These are phyloP conservation scores for Maniola jurtina DNA, from an alignment of 1,140 invertebrate genomes.

Conservation along the genomic window DNA sequence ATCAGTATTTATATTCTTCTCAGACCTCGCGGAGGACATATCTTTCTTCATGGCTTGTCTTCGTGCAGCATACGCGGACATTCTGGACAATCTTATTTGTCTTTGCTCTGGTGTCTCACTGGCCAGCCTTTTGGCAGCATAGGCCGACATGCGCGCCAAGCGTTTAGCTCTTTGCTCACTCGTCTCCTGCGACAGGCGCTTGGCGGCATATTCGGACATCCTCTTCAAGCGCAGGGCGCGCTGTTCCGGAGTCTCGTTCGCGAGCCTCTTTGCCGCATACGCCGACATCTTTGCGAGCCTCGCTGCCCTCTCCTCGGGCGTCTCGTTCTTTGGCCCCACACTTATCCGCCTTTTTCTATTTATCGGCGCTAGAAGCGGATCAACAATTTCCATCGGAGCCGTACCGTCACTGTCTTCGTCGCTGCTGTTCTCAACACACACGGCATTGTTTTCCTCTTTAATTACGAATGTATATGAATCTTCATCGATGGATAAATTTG, in stretches of 20 bases:
- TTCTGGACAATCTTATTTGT: conserved; percentile 70
- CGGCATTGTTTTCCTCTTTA: conserved; percentile 41
- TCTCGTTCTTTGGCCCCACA: conserved; percentile 56
- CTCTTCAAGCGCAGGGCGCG: conserved; percentile 67
- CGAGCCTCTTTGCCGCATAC: conserved; percentile 73
- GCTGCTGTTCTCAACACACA: conserved; percentile 19
- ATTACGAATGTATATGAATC: conserved; percentile 31
- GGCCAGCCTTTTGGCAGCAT: conserved; percentile 70
- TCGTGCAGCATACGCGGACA: conserved; percentile 75
- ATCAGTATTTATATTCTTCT: conserved; percentile 8
- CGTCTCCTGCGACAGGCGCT: conserved; percentile 73
- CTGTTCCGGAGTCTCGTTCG: conserved; percentile 79
- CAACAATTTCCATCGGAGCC: conserved; percentile 43
- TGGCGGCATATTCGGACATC: conserved; percentile 72
- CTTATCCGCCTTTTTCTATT: conserved; percentile 36
- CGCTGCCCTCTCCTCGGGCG: conserved; percentile 71
- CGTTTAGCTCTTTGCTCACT: conserved; percentile 74
- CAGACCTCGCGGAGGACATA: not conserved
- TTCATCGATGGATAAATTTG: conserved; percentile 38
- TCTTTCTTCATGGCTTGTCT: conserved; percentile 60
- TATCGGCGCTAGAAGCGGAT: conserved; percentile 35
- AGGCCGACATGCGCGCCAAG: conserved; percentile 78
- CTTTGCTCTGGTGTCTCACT: conserved; percentile 78
- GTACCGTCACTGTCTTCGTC: conserved; percentile 28
- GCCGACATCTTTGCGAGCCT: conserved; percentile 76